A percentile compares a stretch with the other conserved stretches of the same genome.
phyloP scores from a whole-genome alignment of 2,797 vertebrate species.

The Sebastes kiyomatsui region DNA sequence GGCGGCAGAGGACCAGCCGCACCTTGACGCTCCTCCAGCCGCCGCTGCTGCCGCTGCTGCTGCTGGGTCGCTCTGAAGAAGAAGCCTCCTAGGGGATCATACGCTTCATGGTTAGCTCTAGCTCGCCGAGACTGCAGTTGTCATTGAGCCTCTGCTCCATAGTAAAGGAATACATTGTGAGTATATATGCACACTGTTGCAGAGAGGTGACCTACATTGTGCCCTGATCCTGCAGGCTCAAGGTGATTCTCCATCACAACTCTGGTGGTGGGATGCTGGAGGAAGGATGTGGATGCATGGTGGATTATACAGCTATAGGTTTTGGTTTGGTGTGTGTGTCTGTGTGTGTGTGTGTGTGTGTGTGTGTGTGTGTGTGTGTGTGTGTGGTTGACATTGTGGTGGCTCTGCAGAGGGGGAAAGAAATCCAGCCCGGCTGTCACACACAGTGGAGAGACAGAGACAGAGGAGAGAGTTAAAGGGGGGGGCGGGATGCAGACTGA shows the following conservation, averaged over 20 bases:
- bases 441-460: constrained; percentile 46
- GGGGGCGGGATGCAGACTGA: constrained; percentile 86
- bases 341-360: too few species aligned
- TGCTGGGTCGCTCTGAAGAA: constrained; percentile 47
- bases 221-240: constrained; percentile 62
- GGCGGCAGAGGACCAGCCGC: constrained; percentile 66
- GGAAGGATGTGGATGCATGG: constrained; percentile 24
- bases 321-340: neutral
- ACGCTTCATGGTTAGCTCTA: constrained; percentile 75
- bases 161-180: constrained; percentile 73
- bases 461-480: constrained; percentile 83
- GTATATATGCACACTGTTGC: constrained; percentile 54
- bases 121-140: constrained; percentile 83
- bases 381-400: constrained; percentile 55
- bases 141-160: constrained; percentile 80
- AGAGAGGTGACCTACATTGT: constrained; percentile 67
- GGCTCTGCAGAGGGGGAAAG: constrained; percentile 42
- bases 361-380: neutral
- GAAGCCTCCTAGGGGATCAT: constrained; percentile 75
- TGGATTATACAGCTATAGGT: constrained; percentile 3
- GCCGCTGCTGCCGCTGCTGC: constrained; percentile 52
- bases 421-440: constrained; percentile 51
- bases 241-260: constrained; percentile 76
- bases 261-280: constrained; percentile 39
- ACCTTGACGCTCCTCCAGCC: constrained; percentile 55